A percentile compares a stretch with the other conserved stretches of the same genome.
Conservation (phyloP, 2,113 vertebrate genomes). For the Kryptolebias marmoratus region DNA sequence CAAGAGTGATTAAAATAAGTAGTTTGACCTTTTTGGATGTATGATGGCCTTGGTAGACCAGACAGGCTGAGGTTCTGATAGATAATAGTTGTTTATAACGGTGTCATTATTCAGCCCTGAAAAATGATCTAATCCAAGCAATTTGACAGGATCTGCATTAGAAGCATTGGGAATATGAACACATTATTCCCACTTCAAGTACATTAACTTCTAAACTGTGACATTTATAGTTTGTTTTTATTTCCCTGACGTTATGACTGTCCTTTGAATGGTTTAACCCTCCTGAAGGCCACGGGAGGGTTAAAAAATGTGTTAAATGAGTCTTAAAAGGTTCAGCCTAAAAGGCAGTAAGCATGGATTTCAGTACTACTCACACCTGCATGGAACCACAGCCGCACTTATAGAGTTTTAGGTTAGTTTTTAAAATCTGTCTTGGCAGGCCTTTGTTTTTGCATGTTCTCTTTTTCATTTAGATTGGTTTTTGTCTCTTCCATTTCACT, state of each 20-base stretch:
- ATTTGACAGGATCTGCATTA: too few species aligned
- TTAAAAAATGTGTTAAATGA: too few species aligned
- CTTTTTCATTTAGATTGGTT: slow-evolving; percentile 30
- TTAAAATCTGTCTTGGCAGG: slow-evolving; percentile 17
- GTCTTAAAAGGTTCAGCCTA: not conserved
- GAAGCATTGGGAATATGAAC: not conserved
- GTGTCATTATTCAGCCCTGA: not conserved
- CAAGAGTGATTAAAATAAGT: not conserved
- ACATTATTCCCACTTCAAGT: not conserved
- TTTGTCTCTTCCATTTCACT: slow-evolving; percentile 29
- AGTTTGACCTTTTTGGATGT: not conserved
- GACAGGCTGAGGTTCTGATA: not conserved
- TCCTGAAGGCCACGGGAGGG: too few species aligned
- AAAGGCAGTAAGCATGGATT: slow-evolving; percentile 12
- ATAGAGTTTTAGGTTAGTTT: slow-evolving; percentile 13
- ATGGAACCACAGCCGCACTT: slow-evolving; percentile 29
- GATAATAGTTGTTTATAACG: not conserved
- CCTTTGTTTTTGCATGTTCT: slow-evolving; percentile 49
- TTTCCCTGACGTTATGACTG: not conserved
- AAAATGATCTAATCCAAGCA: not conserved
- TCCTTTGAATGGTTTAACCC: too few species aligned
- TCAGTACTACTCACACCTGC: slow-evolving; percentile 13
- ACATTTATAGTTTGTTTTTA: not conserved
- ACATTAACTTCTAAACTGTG: not conserved
- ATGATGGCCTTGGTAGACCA: not conserved